Conservation (phyloP, 1,140 invertebrate species). For the Druon quercuslanigerum region DNA sequence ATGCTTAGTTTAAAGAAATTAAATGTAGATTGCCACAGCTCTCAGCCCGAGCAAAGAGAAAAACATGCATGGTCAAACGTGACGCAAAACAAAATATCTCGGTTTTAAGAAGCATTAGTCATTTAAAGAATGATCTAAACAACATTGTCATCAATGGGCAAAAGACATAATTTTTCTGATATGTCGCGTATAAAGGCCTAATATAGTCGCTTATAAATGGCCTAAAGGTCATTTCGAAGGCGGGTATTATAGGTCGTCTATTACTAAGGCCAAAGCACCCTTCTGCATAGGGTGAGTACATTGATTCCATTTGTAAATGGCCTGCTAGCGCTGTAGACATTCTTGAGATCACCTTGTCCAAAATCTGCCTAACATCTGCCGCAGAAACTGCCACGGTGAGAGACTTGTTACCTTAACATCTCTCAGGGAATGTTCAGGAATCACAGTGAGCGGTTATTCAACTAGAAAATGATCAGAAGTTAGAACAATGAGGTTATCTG, state of each 20-base stretch:
- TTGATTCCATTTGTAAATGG: background rate
- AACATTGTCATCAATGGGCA: no score
- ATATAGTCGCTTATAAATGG: no score
- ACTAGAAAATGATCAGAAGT: constrained; percentile 44
- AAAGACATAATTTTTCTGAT: no score
- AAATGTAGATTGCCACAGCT: no score
- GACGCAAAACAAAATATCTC: no score
- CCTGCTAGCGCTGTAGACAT: constrained; percentile 21
- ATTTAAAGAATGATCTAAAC: no score
- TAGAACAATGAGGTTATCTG: constrained; percentile 10
- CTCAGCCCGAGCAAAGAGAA: no score
- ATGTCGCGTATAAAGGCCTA: no score
- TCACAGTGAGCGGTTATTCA: constrained; percentile 1
- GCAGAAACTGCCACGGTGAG: constrained; percentile 31
- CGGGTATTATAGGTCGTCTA: constrained; percentile 35
- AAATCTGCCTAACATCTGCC: constrained; percentile 20
- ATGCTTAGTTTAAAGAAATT: no score
- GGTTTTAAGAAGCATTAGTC: no score
- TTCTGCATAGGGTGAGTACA: background rate
- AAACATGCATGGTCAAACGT: no score
- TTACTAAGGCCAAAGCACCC: no score
- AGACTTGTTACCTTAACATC: background rate
- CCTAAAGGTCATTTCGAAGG: constrained; percentile 40
- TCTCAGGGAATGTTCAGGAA: constrained; percentile 32
- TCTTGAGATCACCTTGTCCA: constrained; percentile 36